phyloP scores from a whole-genome alignment of 2,113 vertebrate species.

The Peromyscus polionotus region DNA sequence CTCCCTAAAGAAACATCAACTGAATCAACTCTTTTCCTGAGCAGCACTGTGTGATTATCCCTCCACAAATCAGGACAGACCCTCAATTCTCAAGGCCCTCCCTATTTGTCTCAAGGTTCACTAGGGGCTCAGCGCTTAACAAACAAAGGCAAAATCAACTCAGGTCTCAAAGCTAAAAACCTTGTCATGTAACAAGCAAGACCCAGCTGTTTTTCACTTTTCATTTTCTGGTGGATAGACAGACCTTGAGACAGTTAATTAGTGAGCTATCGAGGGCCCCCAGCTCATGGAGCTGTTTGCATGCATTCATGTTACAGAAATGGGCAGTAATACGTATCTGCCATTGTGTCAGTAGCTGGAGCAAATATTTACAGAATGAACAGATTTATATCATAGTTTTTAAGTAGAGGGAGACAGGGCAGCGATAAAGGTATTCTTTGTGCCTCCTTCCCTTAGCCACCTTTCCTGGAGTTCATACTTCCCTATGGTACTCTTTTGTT shows the following conservation, averaged over 20 bases:
- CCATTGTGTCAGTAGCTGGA: not conserved
- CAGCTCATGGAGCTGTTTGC: not conserved
- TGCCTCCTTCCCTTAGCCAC: not conserved
- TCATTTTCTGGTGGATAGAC: not conserved
- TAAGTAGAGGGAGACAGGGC: not conserved
- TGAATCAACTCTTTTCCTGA: conserved; percentile 33
- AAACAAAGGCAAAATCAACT: conserved; percentile 23
- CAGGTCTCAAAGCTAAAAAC: conserved; percentile 25
- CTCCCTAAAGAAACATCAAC: conserved; percentile 47
- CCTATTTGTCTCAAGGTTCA: conserved; percentile 43
- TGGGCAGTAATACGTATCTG: not conserved
- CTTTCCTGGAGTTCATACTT: not conserved
- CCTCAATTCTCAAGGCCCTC: conserved; percentile 43
- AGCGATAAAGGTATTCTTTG: not conserved
- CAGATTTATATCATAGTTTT: not conserved
- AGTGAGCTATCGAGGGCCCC: not conserved
- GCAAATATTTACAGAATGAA: not conserved
- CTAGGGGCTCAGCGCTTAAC: not conserved
- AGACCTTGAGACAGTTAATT: not conserved
- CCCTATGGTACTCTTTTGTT: not conserved
- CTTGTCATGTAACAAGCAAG: not conserved
- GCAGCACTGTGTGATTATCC: conserved; percentile 44
- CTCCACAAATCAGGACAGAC: conserved; percentile 41
- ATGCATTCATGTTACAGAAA: not conserved
- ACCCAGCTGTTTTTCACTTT: not conserved